A percentile compares a stretch with the other conserved stretches of the same genome.
These are phyloP conservation scores for Dromius quadrimaculatus DNA, from an alignment of 2,888 invertebrate species.

Conservation along the genomic window DNA sequence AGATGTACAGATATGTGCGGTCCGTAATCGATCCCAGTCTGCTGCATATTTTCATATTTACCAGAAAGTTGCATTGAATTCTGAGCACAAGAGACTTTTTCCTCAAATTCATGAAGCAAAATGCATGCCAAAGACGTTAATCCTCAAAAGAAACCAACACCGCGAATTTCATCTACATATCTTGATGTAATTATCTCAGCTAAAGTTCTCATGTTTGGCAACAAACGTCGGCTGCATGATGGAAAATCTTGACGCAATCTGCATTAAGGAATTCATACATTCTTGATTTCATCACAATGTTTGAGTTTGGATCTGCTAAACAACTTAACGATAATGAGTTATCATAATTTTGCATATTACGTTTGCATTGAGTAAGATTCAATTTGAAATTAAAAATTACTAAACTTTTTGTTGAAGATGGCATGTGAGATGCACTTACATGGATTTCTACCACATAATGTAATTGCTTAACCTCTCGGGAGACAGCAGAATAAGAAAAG, in stretches of 20 bases:
- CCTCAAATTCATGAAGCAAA: not conserved
- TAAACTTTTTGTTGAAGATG: too few species aligned
- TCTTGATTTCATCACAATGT: not conserved
- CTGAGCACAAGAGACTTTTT: not conserved
- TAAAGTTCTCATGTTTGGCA: not conserved
- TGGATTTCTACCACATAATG: not conserved
- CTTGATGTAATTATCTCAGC: not conserved
- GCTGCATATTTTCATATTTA: constrained; percentile 10
- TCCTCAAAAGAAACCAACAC: not conserved
- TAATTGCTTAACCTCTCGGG: not conserved
- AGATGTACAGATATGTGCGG: constrained; percentile 2
- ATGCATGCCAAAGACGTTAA: constrained; percentile 4
- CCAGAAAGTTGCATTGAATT: not conserved
- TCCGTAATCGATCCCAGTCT: not conserved
- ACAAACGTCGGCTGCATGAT: not conserved
- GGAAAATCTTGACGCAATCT: not conserved
- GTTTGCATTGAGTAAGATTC: too few species aligned
- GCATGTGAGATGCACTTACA: constrained; percentile 3
- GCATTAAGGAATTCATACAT: not conserved
- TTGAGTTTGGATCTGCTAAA: too few species aligned
- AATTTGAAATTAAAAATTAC: too few species aligned
- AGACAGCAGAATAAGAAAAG: not conserved
- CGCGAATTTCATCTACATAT: constrained; percentile 2
- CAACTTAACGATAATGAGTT: too few species aligned
- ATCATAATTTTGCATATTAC: too few species aligned